Evolutionary conservation across 2,113 vertebrate species (phyloP).

Genomic region (Struthio camelus): DNA sequence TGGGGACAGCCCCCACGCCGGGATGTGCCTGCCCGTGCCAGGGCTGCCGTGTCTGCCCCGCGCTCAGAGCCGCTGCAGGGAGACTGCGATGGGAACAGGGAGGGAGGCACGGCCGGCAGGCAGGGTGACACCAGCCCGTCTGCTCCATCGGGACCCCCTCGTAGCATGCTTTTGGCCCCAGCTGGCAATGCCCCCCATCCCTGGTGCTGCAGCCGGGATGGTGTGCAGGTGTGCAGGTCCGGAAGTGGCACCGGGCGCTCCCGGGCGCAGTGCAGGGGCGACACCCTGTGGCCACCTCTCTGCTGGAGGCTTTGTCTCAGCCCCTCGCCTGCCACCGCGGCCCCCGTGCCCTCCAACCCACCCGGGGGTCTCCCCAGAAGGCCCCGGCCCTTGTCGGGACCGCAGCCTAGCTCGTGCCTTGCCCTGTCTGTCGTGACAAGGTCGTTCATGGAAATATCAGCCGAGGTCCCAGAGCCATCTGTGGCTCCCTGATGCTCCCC

Average conservation of each 20-base stretch:
- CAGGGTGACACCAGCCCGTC: neutral
- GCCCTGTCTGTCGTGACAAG: no score
- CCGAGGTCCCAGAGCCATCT: no score
- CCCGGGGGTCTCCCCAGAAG: neutral
- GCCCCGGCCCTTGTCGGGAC: neutral
- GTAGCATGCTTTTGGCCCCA: neutral
- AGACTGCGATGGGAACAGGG: neutral
- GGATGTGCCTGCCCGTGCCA: neutral
- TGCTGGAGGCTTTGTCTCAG: rapidly evolving
- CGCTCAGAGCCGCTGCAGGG: neutral
- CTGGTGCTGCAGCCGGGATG: rapidly evolving
- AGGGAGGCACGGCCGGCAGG: neutral
- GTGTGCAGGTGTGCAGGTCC: neutral
- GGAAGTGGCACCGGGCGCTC: rapidly evolving
- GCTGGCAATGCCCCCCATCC: rapidly evolving
- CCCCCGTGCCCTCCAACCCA: rapidly evolving
- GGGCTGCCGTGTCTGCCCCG: neutral
- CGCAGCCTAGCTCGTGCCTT: neutral
- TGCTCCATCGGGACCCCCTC: rapidly evolving
- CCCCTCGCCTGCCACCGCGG: neutral
- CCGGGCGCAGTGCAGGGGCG: neutral
- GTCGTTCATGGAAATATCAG: no score
- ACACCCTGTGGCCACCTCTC: constrained; percentile 27
- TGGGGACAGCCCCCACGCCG: neutral
- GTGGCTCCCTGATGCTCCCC: no score